Evolutionary conservation across 92 coral and sea anemone genomes (phyloP).

Genomic region (Galaxea fascicularis): DNA sequence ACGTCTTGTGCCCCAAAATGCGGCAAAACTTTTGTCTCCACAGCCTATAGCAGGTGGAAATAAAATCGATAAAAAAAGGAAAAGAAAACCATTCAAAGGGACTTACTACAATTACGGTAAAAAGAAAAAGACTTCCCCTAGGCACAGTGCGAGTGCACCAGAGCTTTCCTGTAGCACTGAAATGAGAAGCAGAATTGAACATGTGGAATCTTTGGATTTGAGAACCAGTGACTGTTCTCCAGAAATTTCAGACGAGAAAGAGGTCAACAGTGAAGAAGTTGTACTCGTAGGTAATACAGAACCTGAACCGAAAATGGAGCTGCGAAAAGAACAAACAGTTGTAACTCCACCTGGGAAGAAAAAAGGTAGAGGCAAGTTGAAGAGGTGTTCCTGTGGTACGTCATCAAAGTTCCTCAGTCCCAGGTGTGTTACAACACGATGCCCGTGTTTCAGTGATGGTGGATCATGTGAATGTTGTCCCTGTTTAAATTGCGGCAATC

Average conservation of each 20-base stretch:
- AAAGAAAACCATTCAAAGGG: slow-evolving; percentile 84
- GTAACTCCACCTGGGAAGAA: slow-evolving; percentile 47
- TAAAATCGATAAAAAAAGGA: slow-evolving; percentile 59
- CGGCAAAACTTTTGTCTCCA: slow-evolving; percentile 56
- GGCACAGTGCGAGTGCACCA: not conserved
- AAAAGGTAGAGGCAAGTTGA: slow-evolving; percentile 35
- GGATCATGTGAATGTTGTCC: slow-evolving; percentile 77
- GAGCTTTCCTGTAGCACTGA: slow-evolving; percentile 1
- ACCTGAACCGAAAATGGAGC: slow-evolving; percentile 1
- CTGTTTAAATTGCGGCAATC: slow-evolving; percentile 84
- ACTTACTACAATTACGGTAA: slow-evolving; percentile 79
- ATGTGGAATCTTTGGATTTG: slow-evolving; percentile 8
- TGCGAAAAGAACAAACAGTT: slow-evolving; percentile 29
- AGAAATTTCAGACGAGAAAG: slow-evolving; percentile 33
- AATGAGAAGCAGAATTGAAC: not conserved
- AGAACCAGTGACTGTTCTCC: not conserved
- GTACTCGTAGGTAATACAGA: slow-evolving; percentile 60
- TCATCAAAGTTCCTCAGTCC: slow-evolving; percentile 55
- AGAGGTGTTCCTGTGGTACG: slow-evolving; percentile 74
- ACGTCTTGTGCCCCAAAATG: slow-evolving; percentile 65
- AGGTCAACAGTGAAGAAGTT: slow-evolving; percentile 48
- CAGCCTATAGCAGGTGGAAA: slow-evolving; percentile 40
- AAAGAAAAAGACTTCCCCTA: slow-evolving; percentile 58
- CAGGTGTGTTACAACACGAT: slow-evolving; percentile 74
- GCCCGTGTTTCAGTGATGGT: slow-evolving; percentile 78